phyloP scores from a whole-genome alignment of 2,888 invertebrate genomes.

The Sipunculus nudus region DNA sequence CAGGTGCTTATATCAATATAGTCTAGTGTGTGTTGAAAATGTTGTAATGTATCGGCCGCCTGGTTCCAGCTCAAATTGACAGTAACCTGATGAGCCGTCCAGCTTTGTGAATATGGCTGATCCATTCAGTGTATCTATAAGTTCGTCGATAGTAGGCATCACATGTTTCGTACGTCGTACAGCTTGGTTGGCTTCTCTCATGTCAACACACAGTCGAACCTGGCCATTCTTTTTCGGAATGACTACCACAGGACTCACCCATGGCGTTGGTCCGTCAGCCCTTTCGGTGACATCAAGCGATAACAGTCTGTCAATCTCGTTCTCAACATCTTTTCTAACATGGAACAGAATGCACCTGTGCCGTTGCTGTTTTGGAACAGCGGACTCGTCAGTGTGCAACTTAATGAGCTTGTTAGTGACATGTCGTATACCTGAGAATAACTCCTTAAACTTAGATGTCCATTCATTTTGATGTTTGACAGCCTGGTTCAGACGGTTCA shows the following conservation, averaged over 20 bases:
- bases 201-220: conserved; percentile 43
- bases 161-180: conserved; percentile 20
- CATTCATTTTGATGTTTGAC: too few relatives aligned
- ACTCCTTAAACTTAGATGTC: background rate
- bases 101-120: conserved; percentile 12
- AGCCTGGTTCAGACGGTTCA: too few relatives aligned
- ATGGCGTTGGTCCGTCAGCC: conserved; percentile 13
- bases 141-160: conserved; percentile 15
- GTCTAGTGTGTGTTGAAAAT: conserved; percentile 30
- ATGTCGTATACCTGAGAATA: conserved; percentile 7
- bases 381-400: conserved; percentile 1
- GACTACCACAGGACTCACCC: conserved; percentile 15
- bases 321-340: background rate
- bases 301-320: conserved; percentile 11
- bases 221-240: conserved; percentile 23
- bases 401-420: conserved; percentile 3
- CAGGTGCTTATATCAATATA: conserved; percentile 26
- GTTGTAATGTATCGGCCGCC: conserved; percentile 28
- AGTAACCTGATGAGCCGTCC: conserved; percentile 10
- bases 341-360: background rate
- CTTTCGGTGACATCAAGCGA: conserved; percentile 9
- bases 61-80: conserved; percentile 11
- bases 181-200: conserved; percentile 40
- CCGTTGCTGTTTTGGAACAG: conserved; percentile 3
- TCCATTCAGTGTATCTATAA: conserved; percentile 19